Evolutionary conservation across 2,888 invertebrate species (phyloP), one percentile per base, ranked within the genome.

Genomic region (Schrankia costaestrigalis): DNA sequence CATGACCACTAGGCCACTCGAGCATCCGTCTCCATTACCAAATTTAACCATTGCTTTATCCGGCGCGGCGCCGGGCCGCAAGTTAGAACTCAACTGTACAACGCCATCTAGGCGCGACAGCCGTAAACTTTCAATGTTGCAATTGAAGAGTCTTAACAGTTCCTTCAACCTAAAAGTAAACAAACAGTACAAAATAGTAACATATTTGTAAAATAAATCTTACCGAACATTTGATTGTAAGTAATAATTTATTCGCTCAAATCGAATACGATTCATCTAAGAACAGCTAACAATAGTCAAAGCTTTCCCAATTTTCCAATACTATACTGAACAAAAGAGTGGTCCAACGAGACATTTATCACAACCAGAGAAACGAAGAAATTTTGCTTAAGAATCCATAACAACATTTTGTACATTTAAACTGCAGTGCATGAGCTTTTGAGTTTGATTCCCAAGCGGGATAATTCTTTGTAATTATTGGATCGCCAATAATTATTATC

Each of bases 281-380:
- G 6, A 29, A 33, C 29, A 31, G 27, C 45, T 41, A 49, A 66
- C 66, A 70, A 69, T 66, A 57, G 61, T 59, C 58, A 49, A 56
- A 53, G 54, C 51, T 44, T 39, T 58, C 45, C 55, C 55, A 54
- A 53, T 57, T 71, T 67, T 63, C 59, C 58, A 62, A 63, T 59
- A 56, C 42, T 43, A 51, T 29, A 38, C 49, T 53, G 56, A 60
- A 65, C 71, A n/a, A 71, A 71, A 58, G 50, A 56, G 35, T 35
- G 12, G 19, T 28, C 45, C 39, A 27, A 41, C 58, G 35, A 54
- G 49, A 64, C 54, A 69, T 73, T 71, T 71, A 70, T 73, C 69
- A 63, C 59, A 43, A 50, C 41, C 50, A 44, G 53, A 61, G 54
- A 49, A 58, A 61, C 55, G 48, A 43, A 40, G 59, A 64, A 63